phyloP scores from a whole-genome alignment of 2,888 invertebrate genomes.

The Drosophila antonietae region DNA sequence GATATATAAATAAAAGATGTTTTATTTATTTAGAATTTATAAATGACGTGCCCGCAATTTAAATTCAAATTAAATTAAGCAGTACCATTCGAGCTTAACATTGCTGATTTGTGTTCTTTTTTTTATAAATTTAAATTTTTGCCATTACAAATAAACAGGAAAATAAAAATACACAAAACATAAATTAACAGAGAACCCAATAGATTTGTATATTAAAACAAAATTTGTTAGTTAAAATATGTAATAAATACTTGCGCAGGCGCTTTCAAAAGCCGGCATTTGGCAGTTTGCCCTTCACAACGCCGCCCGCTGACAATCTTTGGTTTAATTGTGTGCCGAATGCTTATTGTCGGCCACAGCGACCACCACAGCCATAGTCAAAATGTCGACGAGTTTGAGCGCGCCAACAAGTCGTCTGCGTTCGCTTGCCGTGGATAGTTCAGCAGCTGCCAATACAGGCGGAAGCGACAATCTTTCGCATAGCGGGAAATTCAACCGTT shows the following conservation, averaged over 20 bases:
- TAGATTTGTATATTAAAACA: not conserved
- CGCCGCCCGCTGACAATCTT: constrained; percentile 3
- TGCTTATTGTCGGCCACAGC: constrained; percentile 25
- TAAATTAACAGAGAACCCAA: not conserved
- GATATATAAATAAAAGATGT: not conserved
- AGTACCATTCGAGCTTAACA: constrained; percentile 26
- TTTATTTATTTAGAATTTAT: not conserved
- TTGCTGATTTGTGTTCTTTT: not conserved
- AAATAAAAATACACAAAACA: not conserved
- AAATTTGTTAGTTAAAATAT: not conserved
- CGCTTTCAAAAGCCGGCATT: constrained; percentile 58
- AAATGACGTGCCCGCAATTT: too few species aligned
- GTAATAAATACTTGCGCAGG: constrained; percentile 46
- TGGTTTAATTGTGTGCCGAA: constrained; percentile 32
- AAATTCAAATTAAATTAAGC: not conserved
- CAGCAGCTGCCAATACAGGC: constrained; percentile 49
- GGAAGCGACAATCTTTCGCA: constrained; percentile 44
- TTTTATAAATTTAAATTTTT: not conserved
- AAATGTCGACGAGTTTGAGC: constrained; percentile 58
- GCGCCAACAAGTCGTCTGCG: constrained; percentile 78
- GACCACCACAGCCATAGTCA: constrained; percentile 22
- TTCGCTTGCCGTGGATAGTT: constrained; percentile 62
- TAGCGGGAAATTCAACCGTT: constrained; percentile 60
- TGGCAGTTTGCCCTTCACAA: not conserved
- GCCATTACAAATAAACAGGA: not conserved